Percentiles rank a stretch among this genome's conserved stretches.
Evolutionary conservation across 2,888 invertebrate species (phyloP).

Genomic region (Dolichomitus sp.): DNA sequence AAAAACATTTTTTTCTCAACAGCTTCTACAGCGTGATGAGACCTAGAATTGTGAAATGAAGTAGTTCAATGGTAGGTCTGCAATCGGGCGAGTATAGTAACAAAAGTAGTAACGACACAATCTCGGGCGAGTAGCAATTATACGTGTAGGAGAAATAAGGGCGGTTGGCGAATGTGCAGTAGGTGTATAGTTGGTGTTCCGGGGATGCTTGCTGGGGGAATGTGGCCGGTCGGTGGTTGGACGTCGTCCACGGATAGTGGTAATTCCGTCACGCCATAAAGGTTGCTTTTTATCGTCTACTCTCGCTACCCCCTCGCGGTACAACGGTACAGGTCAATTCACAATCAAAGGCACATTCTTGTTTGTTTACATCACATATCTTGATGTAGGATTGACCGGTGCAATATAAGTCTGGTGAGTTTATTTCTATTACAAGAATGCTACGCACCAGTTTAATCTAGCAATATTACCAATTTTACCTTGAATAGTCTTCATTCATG

Average conservation of each 20-base stretch:
- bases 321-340: slow-evolving; percentile 59
- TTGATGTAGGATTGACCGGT: background rate
- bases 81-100: slow-evolving; percentile 55
- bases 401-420: background rate
- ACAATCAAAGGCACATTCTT: slow-evolving; percentile 35
- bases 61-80: slow-evolving; percentile 29
- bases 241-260: slow-evolving; percentile 74
- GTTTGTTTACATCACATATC: slow-evolving; percentile 2
- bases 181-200: slow-evolving; percentile 43
- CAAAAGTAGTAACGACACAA: slow-evolving; percentile 73
- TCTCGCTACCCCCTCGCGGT: slow-evolving; percentile 67
- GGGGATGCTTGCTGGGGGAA: slow-evolving; percentile 62
- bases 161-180: slow-evolving; percentile 50
- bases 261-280: slow-evolving; percentile 83
- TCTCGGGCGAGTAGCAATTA: slow-evolving; percentile 77
- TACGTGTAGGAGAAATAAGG: slow-evolving; percentile 74
- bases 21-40: slow-evolving; percentile 17
- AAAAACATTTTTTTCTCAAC: slow-evolving; percentile 21
- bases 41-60: slow-evolving; percentile 12
- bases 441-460: background rate
- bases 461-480: no score
- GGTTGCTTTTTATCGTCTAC: slow-evolving; percentile 82
- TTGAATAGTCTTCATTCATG: background rate
- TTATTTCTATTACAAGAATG: background rate
- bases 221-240: slow-evolving; percentile 70